Percentiles rank a stretch among this genome's conserved stretches.
phyloP scores from a whole-genome alignment of 92 coral and sea anemone species.

The Epizoanthus stellaris region DNA sequence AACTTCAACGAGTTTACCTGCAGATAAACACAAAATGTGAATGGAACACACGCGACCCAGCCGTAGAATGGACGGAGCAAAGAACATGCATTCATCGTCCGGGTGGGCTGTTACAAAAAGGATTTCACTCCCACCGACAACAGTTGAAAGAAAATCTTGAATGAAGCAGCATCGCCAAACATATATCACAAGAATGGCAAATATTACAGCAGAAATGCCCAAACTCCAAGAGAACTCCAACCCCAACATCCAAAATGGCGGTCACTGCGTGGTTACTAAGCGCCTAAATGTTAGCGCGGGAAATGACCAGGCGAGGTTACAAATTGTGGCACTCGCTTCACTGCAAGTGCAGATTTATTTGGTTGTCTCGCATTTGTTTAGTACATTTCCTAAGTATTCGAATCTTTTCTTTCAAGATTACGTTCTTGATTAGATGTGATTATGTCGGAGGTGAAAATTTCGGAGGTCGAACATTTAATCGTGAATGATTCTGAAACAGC shows the following conservation, averaged over 20 bases:
- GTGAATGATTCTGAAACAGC: constrained; percentile 20
- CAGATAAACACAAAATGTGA: constrained; percentile 77
- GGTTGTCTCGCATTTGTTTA: background rate
- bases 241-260: constrained; percentile 1
- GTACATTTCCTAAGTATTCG: too few species aligned
- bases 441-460: background rate
- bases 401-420: background rate
- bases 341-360: too few species aligned
- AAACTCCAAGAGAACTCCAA: constrained; percentile 7
- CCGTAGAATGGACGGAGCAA: constrained; percentile 83
- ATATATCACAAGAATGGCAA: constrained; percentile 22
- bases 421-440: background rate
- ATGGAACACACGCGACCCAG: constrained; percentile 64
- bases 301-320: constrained; percentile 33
- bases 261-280: constrained; percentile 26
- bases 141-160: constrained; percentile 38
- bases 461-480: background rate
- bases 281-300: constrained; percentile 4
- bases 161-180: constrained; percentile 34
- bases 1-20: constrained; percentile 61
- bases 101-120: constrained; percentile 95
- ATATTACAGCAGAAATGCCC: background rate
- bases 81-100: constrained; percentile 99
- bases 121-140: constrained; percentile 62
- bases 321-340: constrained; percentile 10